Percentiles rank a stretch among this genome's conserved stretches.
phyloP scores from a whole-genome alignment of 1,140 invertebrate genomes.

The Aplysia californica region DNA sequence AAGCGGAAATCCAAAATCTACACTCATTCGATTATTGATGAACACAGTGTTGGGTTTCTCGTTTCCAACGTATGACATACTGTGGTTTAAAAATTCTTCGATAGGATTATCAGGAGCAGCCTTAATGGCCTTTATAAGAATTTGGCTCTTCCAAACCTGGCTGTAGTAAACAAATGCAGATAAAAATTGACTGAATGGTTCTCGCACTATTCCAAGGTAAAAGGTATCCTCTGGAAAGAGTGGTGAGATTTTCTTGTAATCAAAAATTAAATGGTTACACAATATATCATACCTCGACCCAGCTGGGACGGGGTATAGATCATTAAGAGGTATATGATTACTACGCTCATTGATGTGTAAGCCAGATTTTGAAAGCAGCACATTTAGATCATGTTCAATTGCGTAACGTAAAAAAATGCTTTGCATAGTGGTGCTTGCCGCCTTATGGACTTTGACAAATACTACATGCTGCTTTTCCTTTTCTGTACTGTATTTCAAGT shows the following conservation, averaged over 20 bases:
- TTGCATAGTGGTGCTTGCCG: constrained; percentile 50
- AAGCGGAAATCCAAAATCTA: constrained; percentile 36
- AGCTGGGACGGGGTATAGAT: not conserved
- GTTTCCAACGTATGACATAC: not conserved
- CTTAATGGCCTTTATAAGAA: too few relatives aligned
- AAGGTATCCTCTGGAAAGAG: constrained; percentile 30
- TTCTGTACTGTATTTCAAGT: too few relatives aligned
- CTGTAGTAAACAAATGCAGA: constrained; percentile 39
- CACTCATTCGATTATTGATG: constrained; percentile 9
- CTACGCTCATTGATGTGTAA: constrained; percentile 39
- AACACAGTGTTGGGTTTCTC: not conserved
- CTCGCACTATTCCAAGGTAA: constrained; percentile 38
- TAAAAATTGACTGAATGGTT: constrained; percentile 34
- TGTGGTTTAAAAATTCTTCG: not conserved
- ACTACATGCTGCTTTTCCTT: constrained; percentile 1
- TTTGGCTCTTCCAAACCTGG: too few relatives aligned
- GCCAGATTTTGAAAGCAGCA: constrained; percentile 38
- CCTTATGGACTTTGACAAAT: constrained; percentile 54
- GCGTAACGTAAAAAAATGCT: constrained; percentile 51
- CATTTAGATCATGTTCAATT: constrained; percentile 34
- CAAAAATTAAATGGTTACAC: constrained; percentile 40
- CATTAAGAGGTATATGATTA: not conserved
- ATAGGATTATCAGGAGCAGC: not conserved
- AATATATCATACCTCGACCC: constrained; percentile 37
- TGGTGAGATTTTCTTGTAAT: constrained; percentile 8